Evolutionary conservation across 2,888 invertebrate species (phyloP).

Genomic region (Drosophila mimica): DNA sequence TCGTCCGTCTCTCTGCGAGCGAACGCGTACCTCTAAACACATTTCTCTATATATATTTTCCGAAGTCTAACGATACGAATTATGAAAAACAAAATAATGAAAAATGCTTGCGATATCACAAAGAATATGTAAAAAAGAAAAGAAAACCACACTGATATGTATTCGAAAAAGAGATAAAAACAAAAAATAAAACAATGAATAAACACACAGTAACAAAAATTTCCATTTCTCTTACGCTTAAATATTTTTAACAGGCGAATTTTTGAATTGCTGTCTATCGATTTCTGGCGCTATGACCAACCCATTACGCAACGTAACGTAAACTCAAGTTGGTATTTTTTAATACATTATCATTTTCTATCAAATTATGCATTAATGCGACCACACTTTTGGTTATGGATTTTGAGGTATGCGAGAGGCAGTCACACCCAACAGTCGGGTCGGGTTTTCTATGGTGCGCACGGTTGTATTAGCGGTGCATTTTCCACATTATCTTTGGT

Average conservation of each 20-base stretch:
- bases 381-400: constrained; percentile 17
- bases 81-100: constrained; percentile 6
- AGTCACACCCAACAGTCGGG: constrained; percentile 47
- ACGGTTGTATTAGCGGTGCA: constrained; percentile 46
- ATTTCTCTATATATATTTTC: constrained; percentile 31
- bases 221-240: neutral
- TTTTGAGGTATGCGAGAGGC: constrained; percentile 20
- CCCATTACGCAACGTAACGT: neutral
- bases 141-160: constrained; percentile 23
- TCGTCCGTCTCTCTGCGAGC: constrained; percentile 30
- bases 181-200: constrained; percentile 42
- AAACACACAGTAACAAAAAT: constrained; percentile 20
- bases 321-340: neutral
- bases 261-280: constrained; percentile 14
- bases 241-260: neutral
- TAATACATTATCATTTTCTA: constrained; percentile 2
- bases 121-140: constrained; percentile 37
- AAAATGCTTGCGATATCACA: constrained; percentile 55
- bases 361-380: neutral
- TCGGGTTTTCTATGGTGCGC: constrained; percentile 49
- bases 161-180: constrained; percentile 36
- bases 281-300: constrained; percentile 9
- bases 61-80: constrained; percentile 31
- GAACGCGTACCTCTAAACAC: constrained; percentile 42
- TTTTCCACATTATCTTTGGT: constrained; percentile 37